A percentile compares a stretch with the other conserved stretches of the same genome.
Evolutionary conservation across 1,140 invertebrate species (phyloP).

Genomic region (Anthonomus grandis): DNA sequence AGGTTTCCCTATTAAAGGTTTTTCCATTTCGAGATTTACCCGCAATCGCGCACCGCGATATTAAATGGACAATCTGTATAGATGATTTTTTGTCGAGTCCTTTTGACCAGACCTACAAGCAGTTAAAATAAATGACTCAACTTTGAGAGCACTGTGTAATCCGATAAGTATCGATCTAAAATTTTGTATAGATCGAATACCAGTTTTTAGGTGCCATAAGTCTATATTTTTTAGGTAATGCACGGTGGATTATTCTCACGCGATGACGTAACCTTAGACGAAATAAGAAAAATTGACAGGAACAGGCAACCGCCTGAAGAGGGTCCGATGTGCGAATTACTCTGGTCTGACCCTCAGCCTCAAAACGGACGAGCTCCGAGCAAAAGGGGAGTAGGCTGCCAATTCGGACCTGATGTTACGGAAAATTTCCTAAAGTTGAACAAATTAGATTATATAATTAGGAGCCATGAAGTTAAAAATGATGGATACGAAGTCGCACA

Average conservation of each 20-base stretch:
- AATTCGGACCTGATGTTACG: conserved; percentile 98
- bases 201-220: too few relatives aligned
- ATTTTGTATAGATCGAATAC: too few relatives aligned
- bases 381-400: conserved; percentile 95
- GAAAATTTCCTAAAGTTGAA: conserved; percentile 80
- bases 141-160: too few relatives aligned
- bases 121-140: too few relatives aligned
- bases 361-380: conserved; percentile 82
- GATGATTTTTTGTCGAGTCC: too few relatives aligned
- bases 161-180: too few relatives aligned
- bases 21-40: too few relatives aligned
- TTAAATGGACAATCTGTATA: too few relatives aligned
- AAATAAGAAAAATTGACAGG: conserved; percentile 83
- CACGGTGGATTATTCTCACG: conserved; percentile 90
- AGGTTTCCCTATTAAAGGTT: too few relatives aligned
- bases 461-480: conserved; percentile 98
- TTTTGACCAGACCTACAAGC: too few relatives aligned
- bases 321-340: conserved; percentile 93
- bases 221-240: conserved; percentile 73
- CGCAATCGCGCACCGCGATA: too few relatives aligned
- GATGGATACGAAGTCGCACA: conserved; percentile 94
- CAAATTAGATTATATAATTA: conserved; percentile 87
- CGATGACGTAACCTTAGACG: conserved; percentile 87
- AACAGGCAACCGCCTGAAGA: conserved; percentile 97
- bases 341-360: conserved; percentile 98